phyloP scores from a whole-genome alignment of 1,140 invertebrate species.

The Ostrea edulis region DNA sequence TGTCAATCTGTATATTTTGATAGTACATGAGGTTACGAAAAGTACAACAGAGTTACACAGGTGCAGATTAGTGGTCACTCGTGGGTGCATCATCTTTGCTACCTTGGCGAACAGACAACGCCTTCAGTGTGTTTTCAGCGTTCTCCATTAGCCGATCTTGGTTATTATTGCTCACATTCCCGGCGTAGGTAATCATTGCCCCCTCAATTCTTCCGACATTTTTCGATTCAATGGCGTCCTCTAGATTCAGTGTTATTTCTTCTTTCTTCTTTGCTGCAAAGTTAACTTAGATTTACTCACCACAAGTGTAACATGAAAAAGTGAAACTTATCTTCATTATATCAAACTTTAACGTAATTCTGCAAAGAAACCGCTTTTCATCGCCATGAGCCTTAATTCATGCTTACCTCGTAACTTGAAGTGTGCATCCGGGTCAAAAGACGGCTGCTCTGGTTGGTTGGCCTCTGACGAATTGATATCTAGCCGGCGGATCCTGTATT shows the following conservation, averaged over 20 bases:
- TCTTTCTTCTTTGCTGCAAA: constrained; percentile 27
- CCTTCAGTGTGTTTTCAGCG: constrained; percentile 4
- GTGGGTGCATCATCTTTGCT: background rate
- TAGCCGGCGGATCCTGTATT: constrained; percentile 40
- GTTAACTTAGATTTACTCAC: background rate
- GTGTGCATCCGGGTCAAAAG: constrained; percentile 26
- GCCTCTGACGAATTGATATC: constrained; percentile 12
- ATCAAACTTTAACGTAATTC: too few species aligned
- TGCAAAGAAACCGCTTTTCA: background rate
- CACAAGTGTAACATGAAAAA: background rate
- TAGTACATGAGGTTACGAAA: too few species aligned
- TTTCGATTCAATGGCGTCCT: constrained; percentile 16
- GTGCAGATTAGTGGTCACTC: background rate
- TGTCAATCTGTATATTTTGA: too few species aligned
- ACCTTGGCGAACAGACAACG: constrained; percentile 2
- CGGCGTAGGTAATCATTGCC: constrained; percentile 1
- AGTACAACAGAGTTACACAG: too few species aligned
- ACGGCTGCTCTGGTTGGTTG: constrained; percentile 31
- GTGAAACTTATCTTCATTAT: background rate
- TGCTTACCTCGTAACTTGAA: constrained; percentile 24
- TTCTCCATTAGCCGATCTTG: background rate
- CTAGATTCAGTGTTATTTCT: background rate
- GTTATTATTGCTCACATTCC: background rate
- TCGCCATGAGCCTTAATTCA: background rate
- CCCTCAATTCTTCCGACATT: constrained; percentile 7